Base-by-base conservation (phyloP, 2,888 invertebrate species). In the Lobophora halterata region DNA sequence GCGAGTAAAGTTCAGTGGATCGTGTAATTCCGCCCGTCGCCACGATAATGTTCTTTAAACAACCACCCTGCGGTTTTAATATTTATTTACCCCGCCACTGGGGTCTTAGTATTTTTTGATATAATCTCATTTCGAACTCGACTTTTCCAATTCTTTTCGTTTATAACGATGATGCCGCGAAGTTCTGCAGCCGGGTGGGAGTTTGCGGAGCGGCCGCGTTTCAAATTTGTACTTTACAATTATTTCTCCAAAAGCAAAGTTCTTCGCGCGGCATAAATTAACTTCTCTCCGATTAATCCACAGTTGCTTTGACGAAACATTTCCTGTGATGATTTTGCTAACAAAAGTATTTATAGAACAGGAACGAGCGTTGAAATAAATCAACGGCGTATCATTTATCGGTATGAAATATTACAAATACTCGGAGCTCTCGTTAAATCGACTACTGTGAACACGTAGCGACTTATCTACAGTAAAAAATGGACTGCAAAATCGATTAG, bases 221-320 rank as follows among this genome's bases (percentile, higher is more conserved):
- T 62, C 56, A 62, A 68, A 67, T 70, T 68, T 65, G 66, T 71
- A 73, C 71, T 74, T 67, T 73, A 73, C 72, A 73, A 74, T 71
- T 71, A 73, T 71, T 63, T 62, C 64, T 57, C 58, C 61, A 43
- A 65, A 66, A 64, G 61, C 60, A 65, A 70, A 73, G 62, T 67
- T 71, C 58, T 57, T 61, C 53, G 52, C 60, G 55, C 48, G 58
- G 65, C 55, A 64, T 68, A 71, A 71, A 71, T 76, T 71, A 70
- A 72, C 71, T 71, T 72, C 61, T 64, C 64, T 61, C 52, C 56
- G 59, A 67, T 67, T 66, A 66, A 72, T 70, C 65, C 55, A 29
- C 25, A 25, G 57, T 58, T 52, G 61, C 52, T 66, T 61, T 55
- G 55, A 51, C 37, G 47, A 55, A 65, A 63, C 50, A 65, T 64